Conservation (phyloP, 2,113 vertebrate genomes). For the Malurus melanocephalus region DNA sequence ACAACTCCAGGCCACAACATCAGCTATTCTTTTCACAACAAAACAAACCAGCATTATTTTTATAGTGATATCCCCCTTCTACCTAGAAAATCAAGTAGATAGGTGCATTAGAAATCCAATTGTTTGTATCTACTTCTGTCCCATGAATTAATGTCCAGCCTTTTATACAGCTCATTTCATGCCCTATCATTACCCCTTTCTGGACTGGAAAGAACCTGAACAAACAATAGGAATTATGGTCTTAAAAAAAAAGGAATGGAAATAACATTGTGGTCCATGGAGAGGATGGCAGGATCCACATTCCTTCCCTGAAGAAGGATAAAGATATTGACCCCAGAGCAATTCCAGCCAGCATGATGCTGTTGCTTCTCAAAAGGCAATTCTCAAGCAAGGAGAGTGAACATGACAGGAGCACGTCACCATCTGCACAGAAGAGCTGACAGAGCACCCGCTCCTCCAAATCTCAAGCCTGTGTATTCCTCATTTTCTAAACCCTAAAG, state of each 20-base stretch:
- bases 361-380: slow-evolving; percentile 14
- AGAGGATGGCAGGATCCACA: background rate
- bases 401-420: background rate
- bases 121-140: background rate
- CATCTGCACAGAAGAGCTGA: background rate
- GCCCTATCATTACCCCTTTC: background rate
- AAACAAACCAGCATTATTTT: background rate
- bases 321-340: background rate
- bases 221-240: background rate
- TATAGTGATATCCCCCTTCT: background rate
- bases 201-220: background rate
- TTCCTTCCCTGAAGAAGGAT: background rate
- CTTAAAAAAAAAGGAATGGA: background rate
- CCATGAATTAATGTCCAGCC: background rate
- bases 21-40: background rate
- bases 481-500: background rate
- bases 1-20: background rate
- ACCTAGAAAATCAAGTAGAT: background rate
- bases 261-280: rapidly evolving
- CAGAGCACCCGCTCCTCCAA: background rate
- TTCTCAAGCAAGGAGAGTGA: background rate
- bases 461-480: background rate
- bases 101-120: background rate
- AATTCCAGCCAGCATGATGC: background rate
- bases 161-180: background rate